Percentiles rank a stretch among this genome's conserved stretches.
phyloP scores from a whole-genome alignment of 2,113 vertebrate genomes.

The Ceyx cyanopectus region DNA sequence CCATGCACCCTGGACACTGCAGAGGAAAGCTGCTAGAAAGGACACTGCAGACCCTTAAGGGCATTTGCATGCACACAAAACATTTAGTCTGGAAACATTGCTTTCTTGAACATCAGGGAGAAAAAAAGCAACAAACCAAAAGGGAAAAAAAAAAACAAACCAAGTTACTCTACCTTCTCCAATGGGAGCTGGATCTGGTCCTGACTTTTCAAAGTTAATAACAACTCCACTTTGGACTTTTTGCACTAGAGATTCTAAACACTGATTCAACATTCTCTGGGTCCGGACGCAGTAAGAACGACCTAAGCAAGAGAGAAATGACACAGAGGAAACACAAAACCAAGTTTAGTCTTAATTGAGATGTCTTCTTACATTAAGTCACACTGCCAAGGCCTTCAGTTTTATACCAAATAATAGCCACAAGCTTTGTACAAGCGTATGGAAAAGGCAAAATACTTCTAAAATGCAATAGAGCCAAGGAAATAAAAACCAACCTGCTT shows the following conservation, averaged over 20 bases:
- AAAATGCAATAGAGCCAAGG: not conserved
- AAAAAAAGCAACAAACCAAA: not conserved
- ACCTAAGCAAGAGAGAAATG: constrained; percentile 65
- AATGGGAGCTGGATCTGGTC: constrained; percentile 80
- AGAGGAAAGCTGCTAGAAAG: not conserved
- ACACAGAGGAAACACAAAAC: not conserved
- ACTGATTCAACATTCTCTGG: constrained; percentile 86
- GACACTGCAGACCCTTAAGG: not conserved
- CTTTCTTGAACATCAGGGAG: not conserved
- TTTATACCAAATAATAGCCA: not conserved
- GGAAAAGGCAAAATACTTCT: not conserved
- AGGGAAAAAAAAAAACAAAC: no score
- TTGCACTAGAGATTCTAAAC: constrained; percentile 86
- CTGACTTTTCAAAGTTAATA: constrained; percentile 86
- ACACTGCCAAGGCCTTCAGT: not conserved
- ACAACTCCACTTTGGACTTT: constrained; percentile 88
- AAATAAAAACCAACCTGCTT: not conserved
- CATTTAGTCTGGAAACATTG: not conserved
- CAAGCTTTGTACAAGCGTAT: not conserved
- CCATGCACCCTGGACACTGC: not conserved
- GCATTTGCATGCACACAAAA: not conserved
- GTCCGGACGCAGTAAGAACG: constrained; percentile 86
- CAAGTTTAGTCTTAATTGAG: not conserved
- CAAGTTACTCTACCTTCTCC: constrained; percentile 79
- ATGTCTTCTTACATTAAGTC: not conserved